Evolutionary conservation across 2,113 vertebrate species (phyloP), one percentile per base, ranked within the genome.

Genomic region (Ophthalmolycus amberensis): DNA sequence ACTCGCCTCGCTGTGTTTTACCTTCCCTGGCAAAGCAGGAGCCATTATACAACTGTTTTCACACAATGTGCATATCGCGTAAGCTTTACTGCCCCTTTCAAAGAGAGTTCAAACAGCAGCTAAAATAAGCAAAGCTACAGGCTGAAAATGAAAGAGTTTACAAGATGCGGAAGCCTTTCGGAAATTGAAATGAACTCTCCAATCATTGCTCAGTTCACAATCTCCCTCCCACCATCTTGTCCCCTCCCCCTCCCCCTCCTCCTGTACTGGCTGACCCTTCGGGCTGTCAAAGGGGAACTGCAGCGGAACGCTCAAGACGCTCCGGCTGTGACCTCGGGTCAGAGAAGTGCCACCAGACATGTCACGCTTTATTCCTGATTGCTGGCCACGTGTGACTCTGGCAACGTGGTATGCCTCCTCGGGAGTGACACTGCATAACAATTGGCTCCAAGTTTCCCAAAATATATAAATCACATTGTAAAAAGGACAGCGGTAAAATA

Each of bases 301-400:
- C 88, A 89, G 89, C 65, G 75, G 83, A 90, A 91, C 83, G 38
- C 79, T 85, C 64, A 80, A 85, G 87, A 90, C 44, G 56, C 88
- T 90, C 75, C 40, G 77, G 75, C 85, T 84, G 77, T 89, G 93
- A 95, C 93, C 93, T 82, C 16, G 48, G 92, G 90, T 93, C 92
- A 93, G 80, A 66, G 60, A 88, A 86, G 92, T 94, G 93, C 92
- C 92, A 92, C 80, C 88, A 90, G 89, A 93, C 86, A 82, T 91
- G 93, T 94, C 94, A 94, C 85, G 92, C 92, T 92, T 82, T 79
- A 82, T 81, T 82, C 86, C 76, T 52, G 93, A 92, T 87, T 77
- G 73, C 82, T 46, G 71, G 85, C 89, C 92, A 91, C 83, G 81
- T 91, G 88, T 90, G 87, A 92, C 87, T 89, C 84, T 52, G 72